Percentiles rank a stretch among this genome's conserved stretches.
Conservation (phyloP, 2,888 invertebrate species). For the Oxytorus armatus region DNA sequence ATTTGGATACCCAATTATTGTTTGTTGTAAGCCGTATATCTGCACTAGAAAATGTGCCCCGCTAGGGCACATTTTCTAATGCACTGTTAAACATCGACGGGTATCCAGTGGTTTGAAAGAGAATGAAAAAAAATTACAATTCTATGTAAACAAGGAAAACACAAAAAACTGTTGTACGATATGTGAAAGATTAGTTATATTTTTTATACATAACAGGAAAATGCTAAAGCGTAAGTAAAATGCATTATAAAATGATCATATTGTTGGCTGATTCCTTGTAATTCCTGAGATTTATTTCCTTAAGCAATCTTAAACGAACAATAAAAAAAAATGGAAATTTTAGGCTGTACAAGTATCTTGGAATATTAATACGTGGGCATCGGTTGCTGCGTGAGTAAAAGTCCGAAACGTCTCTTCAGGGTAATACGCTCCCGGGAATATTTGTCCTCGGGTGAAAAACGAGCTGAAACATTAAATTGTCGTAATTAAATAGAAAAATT, state of each 20-base stretch:
- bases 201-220: constrained; percentile 73
- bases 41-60: no score
- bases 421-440: constrained; percentile 95
- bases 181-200: constrained; percentile 71
- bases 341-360: not conserved
- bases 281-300: not conserved
- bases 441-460: constrained; percentile 98
- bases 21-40: not conserved
- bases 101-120: no score
- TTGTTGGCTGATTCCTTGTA: constrained; percentile 9
- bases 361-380: constrained; percentile 87
- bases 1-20: not conserved
- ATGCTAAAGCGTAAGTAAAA: constrained; percentile 68
- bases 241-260: constrained; percentile 61
- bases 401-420: constrained; percentile 95
- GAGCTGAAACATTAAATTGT: constrained; percentile 87
- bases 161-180: constrained; percentile 65
- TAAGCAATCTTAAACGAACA: not conserved
- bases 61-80: no score
- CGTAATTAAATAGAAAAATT: constrained; percentile 32
- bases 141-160: not conserved
- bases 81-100: no score
- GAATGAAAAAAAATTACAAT: no score
- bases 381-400: constrained; percentile 94
- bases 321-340: not conserved